Base-by-base conservation (phyloP, 1,140 invertebrate species). In the Bombus terrestris region DNA sequence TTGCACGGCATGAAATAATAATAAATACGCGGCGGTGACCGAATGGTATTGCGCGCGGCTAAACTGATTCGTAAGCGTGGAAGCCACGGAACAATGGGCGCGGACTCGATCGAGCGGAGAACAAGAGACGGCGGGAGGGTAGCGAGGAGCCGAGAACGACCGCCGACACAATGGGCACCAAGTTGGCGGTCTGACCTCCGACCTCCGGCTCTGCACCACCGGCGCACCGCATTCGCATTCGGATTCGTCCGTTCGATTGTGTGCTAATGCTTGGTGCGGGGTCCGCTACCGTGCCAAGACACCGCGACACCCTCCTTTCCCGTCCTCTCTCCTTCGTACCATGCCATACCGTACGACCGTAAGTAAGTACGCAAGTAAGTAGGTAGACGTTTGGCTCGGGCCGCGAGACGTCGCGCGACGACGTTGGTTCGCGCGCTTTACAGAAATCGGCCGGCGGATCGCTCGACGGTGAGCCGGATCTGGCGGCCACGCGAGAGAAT, bases 21-120 rank as follows among this genome's bases (percentile, higher is more conserved):
- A 89, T 90, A 87, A 87, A 88, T 88, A 88, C 84, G 69, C 81
- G 71, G 68, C 81, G 82, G 86, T 92, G 87, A 92, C 89, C 90
- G 86, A 91, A 86, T 85, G 87, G 89, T 89, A 90, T 91, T 87
- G 89, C 87, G 89, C 87, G 87, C 86, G 86, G 77, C 85, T 89
- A 90, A 92, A 93, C 84, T 91, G 91, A 93, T 93, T 94, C 94
- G 94, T 95, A 95, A 95, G 94, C 94, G 93, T 93, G 92, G 94
- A 94, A 94, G 94, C 94, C 89, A 86, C 78, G 80, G 91, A 94
- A 94, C 93, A 94, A 94, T 94, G 92, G 93, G 90, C 86, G 87
- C 88, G 88, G 88, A 88, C 86, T 83, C 73, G 85, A 85, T 75
- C 78, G 64, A 37, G 37, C 35, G 32, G 85, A 84, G 85, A 28